A percentile compares a stretch with the other conserved stretches of the same genome.
phyloP scores from a whole-genome alignment of 2,888 invertebrate species.

The Gandaritis pyraliata region DNA sequence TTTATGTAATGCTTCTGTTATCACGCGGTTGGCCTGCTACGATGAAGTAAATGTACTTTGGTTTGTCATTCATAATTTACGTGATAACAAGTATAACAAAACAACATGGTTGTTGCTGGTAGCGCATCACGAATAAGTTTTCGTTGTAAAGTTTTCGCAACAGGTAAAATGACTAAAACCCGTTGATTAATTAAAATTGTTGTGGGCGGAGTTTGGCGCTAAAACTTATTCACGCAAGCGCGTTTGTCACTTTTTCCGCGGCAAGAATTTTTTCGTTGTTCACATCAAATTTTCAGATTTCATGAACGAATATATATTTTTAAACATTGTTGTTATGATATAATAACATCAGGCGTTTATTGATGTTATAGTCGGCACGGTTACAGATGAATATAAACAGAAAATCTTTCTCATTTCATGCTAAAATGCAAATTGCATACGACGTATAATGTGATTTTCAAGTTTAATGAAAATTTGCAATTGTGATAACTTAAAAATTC shows the following conservation, averaged over 20 bases:
- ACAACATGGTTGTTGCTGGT: slow-evolving; percentile 16
- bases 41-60: slow-evolving; percentile 24
- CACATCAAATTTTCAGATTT: slow-evolving; percentile 1
- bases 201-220: slow-evolving; percentile 64
- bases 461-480: not conserved
- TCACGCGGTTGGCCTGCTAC: slow-evolving; percentile 11
- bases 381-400: slow-evolving; percentile 13
- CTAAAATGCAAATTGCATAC: slow-evolving; percentile 1
- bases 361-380: slow-evolving; percentile 11
- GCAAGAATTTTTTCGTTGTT: slow-evolving; percentile 7
- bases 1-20: no score
- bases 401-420: not conserved
- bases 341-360: slow-evolving; percentile 5
- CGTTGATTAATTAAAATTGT: not conserved
- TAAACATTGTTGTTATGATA: slow-evolving; percentile 5
- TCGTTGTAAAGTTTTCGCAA: slow-evolving; percentile 3
- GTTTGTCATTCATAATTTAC: slow-evolving; percentile 28
- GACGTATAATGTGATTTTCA: not conserved
- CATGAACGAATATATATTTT: not conserved
- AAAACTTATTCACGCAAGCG: slow-evolving; percentile 63
- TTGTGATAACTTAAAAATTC: not conserved
- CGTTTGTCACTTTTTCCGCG: slow-evolving; percentile 48
- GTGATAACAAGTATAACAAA: slow-evolving; percentile 34
- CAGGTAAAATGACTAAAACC: no score
- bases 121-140: slow-evolving; percentile 10